These are phyloP conservation scores for Salticus scenicus DNA, from an alignment of 2,888 invertebrate genomes.

Conservation along the genomic window DNA sequence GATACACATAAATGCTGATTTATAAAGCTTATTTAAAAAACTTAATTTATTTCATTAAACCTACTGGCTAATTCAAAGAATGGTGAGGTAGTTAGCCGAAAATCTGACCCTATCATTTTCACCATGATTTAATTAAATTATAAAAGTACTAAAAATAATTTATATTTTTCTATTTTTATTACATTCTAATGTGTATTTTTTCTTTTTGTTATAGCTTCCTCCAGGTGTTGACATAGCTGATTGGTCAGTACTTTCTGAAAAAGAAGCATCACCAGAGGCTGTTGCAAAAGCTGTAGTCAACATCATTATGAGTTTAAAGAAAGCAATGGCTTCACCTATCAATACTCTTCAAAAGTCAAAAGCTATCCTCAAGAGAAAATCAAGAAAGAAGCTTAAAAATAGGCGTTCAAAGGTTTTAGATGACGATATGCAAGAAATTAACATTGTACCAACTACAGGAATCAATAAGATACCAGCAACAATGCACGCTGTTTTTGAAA, in stretches of 20 bases:
- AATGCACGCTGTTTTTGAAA: conserved; percentile 34
- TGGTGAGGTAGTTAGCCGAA: too few relatives aligned
- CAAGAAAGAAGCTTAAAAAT: conserved; percentile 39
- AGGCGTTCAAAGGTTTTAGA: background rate
- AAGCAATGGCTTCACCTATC: conserved; percentile 47
- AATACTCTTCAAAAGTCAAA: conserved; percentile 46
- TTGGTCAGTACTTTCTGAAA: conserved; percentile 72
- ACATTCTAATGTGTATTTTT: too few relatives aligned
- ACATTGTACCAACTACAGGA: conserved; percentile 15
- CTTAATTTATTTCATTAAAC: too few relatives aligned
- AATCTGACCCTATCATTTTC: too few relatives aligned
- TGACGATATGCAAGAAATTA: conserved; percentile 22
- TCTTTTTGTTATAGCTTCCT: conserved; percentile 72
- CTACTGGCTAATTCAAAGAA: too few relatives aligned
- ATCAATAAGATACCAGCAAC: background rate
- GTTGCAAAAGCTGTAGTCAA: conserved; percentile 73
- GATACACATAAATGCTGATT: too few relatives aligned
- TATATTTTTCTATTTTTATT: too few relatives aligned
- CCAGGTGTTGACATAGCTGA: conserved; percentile 73
- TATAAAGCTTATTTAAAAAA: too few relatives aligned
- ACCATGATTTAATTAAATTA: too few relatives aligned
- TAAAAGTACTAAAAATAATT: too few relatives aligned
- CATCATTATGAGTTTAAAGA: conserved; percentile 71
- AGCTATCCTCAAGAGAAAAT: conserved; percentile 45
- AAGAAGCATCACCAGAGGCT: conserved; percentile 71